A percentile compares a stretch with the other conserved stretches of the same genome.
Conservation (phyloP, 2,888 invertebrate genomes). For the Drosophila mimetica region DNA sequence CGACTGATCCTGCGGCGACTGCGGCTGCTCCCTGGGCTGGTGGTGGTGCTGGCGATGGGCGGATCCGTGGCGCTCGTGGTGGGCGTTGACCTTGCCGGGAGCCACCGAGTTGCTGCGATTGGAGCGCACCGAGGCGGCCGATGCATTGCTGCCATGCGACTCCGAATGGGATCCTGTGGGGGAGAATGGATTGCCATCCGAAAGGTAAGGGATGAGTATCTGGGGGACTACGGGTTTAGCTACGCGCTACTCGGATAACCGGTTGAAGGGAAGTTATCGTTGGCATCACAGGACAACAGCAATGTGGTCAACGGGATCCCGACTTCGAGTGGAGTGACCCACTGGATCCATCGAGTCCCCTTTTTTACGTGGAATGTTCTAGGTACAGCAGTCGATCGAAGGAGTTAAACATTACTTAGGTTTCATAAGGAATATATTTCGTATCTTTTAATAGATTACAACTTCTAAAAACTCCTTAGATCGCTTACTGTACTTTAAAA, state of each 20-base stretch:
- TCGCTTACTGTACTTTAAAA: constrained; percentile 5
- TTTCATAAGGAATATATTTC: too few relatives aligned
- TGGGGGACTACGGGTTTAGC: not conserved
- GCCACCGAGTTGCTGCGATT: constrained; percentile 86
- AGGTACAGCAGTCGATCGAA: constrained; percentile 2
- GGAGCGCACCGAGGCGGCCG: constrained; percentile 89
- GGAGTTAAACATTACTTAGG: too few relatives aligned
- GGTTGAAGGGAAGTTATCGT: constrained; percentile 42
- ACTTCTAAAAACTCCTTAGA: not conserved
- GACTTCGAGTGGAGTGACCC: constrained; percentile 3
- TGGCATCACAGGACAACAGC: constrained; percentile 42
- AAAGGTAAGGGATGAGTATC: constrained; percentile 2
- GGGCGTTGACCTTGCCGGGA: constrained; percentile 77
- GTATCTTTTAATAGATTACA: not conserved
- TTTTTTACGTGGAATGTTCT: constrained; percentile 22
- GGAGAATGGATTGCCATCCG: constrained; percentile 1
- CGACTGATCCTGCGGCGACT: constrained; percentile 79
- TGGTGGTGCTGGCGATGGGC: constrained; percentile 69
- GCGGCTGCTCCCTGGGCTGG: constrained; percentile 72
- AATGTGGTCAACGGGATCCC: constrained; percentile 32
- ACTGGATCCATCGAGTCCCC: constrained; percentile 10
- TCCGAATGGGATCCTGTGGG: constrained; percentile 60
- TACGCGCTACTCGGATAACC: constrained; percentile 41
- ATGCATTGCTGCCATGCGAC: constrained; percentile 91
- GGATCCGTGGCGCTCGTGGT: constrained; percentile 75